Base-by-base conservation (phyloP, 1,140 invertebrate genomes). In the Dendrolimus kikuchii region DNA sequence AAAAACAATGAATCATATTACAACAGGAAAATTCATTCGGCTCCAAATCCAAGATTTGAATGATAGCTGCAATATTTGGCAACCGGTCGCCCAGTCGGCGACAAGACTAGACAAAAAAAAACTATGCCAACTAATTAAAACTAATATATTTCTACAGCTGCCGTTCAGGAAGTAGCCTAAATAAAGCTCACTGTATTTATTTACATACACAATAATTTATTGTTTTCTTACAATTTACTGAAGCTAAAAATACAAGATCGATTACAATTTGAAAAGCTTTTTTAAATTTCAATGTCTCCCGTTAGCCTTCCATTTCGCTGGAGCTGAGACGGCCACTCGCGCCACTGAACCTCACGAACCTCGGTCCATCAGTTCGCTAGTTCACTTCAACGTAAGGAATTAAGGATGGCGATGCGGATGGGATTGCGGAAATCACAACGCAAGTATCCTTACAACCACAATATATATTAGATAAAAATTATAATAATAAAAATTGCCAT, bases 391-490 rank as follows among this genome's bases (percentile, higher is more conserved):
- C 54, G 60, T 53, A 59, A 60, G 68, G 66, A 68, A 69, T 64
- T 52, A 49, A 72, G 77, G 74, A 81, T 72, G 63, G 74, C 60
- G 55, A 57, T 53, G 58, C 62, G 76, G 71, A 77, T 62, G 70
- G 77, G 77, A 80, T 67, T 57, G 66, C 70, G 82, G 80, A 87
- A 88, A 88, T 88, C 81, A 88, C 77, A 87, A 88, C 85, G 81
- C 86, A 86, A 71, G 69, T 87, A 81, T 88, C 86, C 85, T 88
- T 88, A 88, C 86, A 87, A 88, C 87, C 87, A 87, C 87, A 88
- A 88, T 88, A 88, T 88, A 88, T 88, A 88, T 88, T 88, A 88
- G 84, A 88, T 87, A 86, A 87, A 23, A 86, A 86, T 87, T 84
- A 87, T 87, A 88, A 82, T 85, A 88, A 23, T 86, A 87, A 84